Conservation (phyloP, 2,888 invertebrate species). For the Resseliella maxima region DNA sequence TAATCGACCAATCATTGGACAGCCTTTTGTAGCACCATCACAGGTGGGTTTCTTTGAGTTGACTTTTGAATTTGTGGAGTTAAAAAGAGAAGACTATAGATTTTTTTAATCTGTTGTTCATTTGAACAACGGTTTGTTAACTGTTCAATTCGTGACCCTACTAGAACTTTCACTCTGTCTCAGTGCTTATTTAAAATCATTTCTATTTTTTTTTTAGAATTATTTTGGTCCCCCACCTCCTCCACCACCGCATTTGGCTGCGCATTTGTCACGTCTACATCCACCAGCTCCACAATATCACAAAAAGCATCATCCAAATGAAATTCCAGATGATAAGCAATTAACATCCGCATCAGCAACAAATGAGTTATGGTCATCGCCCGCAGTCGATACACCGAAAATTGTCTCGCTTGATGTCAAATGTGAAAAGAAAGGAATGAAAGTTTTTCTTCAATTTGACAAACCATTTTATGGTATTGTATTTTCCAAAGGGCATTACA, state of each 20-base stretch:
- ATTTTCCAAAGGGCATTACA: slow-evolving; percentile 94
- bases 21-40: slow-evolving; percentile 70
- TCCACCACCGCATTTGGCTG: slow-evolving; percentile 68
- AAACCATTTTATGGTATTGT: slow-evolving; percentile 96
- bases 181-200: too few species aligned
- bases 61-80: too few species aligned
- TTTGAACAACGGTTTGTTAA: too few species aligned
- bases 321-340: slow-evolving; percentile 63
- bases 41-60: too few species aligned
- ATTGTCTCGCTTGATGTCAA: slow-evolving; percentile 92
- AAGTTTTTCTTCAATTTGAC: slow-evolving; percentile 92
- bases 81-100: too few species aligned
- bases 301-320: slow-evolving; percentile 58
- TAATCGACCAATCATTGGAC: slow-evolving; percentile 63
- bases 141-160: too few species aligned
- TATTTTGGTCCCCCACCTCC: slow-evolving; percentile 81
- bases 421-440: slow-evolving; percentile 94
- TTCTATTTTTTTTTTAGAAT: too few species aligned
- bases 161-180: too few species aligned
- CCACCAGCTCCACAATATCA: slow-evolving; percentile 60
- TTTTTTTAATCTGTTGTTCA: too few species aligned
- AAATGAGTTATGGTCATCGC: slow-evolving; percentile 87
- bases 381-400: slow-evolving; percentile 91
- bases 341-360: slow-evolving; percentile 65
- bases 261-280: slow-evolving; percentile 63